phyloP scores from a whole-genome alignment of 2,888 invertebrate species.

The Pterostichus madidus region DNA sequence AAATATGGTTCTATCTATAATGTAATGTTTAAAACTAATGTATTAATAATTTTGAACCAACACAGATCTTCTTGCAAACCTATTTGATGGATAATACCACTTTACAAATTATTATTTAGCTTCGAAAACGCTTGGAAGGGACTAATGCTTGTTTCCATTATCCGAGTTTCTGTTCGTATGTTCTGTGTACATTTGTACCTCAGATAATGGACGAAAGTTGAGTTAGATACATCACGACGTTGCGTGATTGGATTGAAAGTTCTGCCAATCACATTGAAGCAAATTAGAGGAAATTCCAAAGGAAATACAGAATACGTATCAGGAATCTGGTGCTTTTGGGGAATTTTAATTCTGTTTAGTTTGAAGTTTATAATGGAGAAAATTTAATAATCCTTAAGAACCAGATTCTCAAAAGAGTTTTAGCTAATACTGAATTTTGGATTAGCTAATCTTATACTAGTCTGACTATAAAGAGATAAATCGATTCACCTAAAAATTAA shows the following conservation, averaged over 20 bases:
- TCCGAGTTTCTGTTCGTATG: background rate
- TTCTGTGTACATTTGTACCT: conserved; percentile 3
- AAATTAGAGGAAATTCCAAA: conserved; percentile 12
- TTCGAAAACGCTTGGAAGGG: background rate
- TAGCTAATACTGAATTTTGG: too few species aligned
- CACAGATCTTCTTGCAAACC: too few species aligned
- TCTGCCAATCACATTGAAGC: conserved; percentile 20
- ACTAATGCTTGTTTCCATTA: background rate
- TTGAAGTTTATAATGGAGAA: background rate
- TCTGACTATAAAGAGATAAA: too few species aligned
- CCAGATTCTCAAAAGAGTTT: too few species aligned
- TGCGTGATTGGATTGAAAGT: conserved; percentile 20
- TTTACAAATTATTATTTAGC: background rate
- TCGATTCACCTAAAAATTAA: too few species aligned
- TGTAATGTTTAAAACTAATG: too few species aligned
- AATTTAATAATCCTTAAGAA: too few species aligned
- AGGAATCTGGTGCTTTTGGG: background rate
- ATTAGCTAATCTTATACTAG: too few species aligned
- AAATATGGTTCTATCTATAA: too few species aligned
- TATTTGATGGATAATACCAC: too few species aligned
- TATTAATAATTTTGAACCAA: too few species aligned
- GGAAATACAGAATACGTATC: background rate
- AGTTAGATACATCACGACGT: conserved; percentile 1
- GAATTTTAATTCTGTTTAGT: background rate
- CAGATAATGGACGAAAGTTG: conserved; percentile 38